These are phyloP conservation scores for Harpagifer antarcticus DNA, from an alignment of 2,797 vertebrate genomes.

Conservation along the genomic window DNA sequence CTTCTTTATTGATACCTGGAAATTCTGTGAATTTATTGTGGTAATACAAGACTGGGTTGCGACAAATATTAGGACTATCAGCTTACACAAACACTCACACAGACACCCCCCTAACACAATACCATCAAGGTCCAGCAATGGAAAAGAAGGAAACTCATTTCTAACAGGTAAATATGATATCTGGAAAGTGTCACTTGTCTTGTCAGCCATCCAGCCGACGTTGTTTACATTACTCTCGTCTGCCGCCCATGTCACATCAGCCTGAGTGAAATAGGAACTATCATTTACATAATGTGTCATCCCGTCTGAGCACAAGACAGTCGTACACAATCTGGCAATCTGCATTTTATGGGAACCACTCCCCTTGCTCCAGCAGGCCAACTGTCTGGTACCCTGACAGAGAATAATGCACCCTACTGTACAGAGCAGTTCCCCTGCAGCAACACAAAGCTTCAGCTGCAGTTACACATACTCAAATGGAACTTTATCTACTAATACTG, in stretches of 20 bases:
- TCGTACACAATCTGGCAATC: constrained; percentile 51
- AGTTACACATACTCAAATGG: background rate
- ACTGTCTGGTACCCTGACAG: constrained; percentile 1
- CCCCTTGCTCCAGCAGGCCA: constrained; percentile 19
- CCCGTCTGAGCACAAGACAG: constrained; percentile 47
- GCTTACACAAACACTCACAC: constrained; percentile 1
- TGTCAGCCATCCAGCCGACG: constrained; percentile 35
- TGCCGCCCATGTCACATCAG: constrained; percentile 48
- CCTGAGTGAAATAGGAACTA: constrained; percentile 39
- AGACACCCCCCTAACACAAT: constrained; percentile 10
- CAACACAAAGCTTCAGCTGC: background rate
- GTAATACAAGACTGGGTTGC: constrained; percentile 2
- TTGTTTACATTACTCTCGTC: constrained; percentile 61
- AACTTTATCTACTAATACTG: background rate
- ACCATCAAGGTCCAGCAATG: constrained; percentile 20
- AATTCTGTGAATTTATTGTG: background rate
- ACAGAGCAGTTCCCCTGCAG: constrained; percentile 1
- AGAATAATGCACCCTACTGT: background rate
- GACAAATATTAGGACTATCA: background rate
- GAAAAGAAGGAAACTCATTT: constrained; percentile 45
- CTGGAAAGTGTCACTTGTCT: constrained; percentile 57
- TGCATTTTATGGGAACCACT: constrained; percentile 49
- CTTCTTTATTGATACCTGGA: background rate
- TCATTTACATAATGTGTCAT: constrained; percentile 71
- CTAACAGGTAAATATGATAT: constrained; percentile 63